A percentile compares a stretch with the other conserved stretches of the same genome.
These are phyloP conservation scores for Microplitis manilae DNA, from an alignment of 2,888 invertebrate species.

Conservation along the genomic window DNA sequence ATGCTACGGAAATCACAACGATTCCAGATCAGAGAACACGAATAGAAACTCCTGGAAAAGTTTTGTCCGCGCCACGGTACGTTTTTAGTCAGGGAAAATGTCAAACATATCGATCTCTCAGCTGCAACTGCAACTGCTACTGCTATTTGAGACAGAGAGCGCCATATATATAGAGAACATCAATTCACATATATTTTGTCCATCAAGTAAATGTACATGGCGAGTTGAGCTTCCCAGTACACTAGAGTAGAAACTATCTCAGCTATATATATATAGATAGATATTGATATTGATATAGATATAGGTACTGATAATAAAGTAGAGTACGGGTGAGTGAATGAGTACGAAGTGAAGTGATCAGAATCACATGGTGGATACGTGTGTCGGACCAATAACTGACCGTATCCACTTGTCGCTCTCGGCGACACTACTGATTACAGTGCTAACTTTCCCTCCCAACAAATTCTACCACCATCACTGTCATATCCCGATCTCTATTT, in stretches of 20 bases:
- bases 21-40: not conserved
- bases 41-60: not conserved
- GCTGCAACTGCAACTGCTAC: not conserved
- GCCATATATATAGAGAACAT: not conserved
- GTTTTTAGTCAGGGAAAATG: not conserved
- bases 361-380: slow-evolving; percentile 1
- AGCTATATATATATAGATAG: not conserved
- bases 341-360: slow-evolving; percentile 1
- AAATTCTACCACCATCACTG: not conserved
- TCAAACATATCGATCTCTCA: not conserved
- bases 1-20: not conserved
- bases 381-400: slow-evolving; percentile 15
- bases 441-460: not conserved
- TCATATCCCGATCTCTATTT: slow-evolving; percentile 15
- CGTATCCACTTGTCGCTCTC: slow-evolving; percentile 3
- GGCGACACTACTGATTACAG: slow-evolving; percentile 10
- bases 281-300: not conserved
- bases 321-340: not conserved
- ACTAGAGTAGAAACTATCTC: not conserved
- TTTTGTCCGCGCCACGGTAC: not conserved
- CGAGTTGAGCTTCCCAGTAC: not conserved
- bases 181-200: not conserved
- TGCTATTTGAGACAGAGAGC: not conserved
- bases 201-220: not conserved
- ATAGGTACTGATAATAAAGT: not conserved